Percentiles rank a stretch among this genome's conserved stretches.
phyloP scores from a whole-genome alignment of 2,113 vertebrate genomes.

The Desmodus rotundus region DNA sequence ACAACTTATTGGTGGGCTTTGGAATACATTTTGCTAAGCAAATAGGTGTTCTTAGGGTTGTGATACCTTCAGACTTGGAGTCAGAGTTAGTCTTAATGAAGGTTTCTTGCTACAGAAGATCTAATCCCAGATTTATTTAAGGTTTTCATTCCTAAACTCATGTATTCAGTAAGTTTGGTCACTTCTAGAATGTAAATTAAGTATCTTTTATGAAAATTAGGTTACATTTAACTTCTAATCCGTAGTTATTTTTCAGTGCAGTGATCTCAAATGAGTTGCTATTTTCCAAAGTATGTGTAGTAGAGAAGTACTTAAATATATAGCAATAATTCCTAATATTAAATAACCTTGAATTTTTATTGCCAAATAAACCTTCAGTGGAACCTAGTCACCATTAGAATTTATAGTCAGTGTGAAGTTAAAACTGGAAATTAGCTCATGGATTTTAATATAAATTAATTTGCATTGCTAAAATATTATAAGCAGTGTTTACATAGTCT shows the following conservation, averaged over 20 bases:
- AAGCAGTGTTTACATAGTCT: not conserved
- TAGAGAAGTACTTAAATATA: not conserved
- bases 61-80: not conserved
- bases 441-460: constrained; percentile 1
- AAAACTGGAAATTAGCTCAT: not conserved
- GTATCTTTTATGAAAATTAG: not conserved
- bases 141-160: constrained; percentile 17
- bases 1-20: not conserved
- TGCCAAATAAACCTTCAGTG: not conserved
- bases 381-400: not conserved
- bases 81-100: constrained; percentile 13
- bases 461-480: not conserved
- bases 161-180: not conserved
- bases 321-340: not conserved
- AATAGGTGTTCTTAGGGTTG: not conserved
- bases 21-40: not conserved
- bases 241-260: not conserved
- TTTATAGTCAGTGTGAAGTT: not conserved
- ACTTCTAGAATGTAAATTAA: constrained; percentile 14
- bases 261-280: not conserved
- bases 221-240: not conserved
- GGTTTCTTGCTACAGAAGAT: not conserved
- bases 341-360: not conserved
- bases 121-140: not conserved
- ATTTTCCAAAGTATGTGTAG: not conserved